phyloP scores from a whole-genome alignment of 2,797 vertebrate genomes.

The Catharus ustulatus region DNA sequence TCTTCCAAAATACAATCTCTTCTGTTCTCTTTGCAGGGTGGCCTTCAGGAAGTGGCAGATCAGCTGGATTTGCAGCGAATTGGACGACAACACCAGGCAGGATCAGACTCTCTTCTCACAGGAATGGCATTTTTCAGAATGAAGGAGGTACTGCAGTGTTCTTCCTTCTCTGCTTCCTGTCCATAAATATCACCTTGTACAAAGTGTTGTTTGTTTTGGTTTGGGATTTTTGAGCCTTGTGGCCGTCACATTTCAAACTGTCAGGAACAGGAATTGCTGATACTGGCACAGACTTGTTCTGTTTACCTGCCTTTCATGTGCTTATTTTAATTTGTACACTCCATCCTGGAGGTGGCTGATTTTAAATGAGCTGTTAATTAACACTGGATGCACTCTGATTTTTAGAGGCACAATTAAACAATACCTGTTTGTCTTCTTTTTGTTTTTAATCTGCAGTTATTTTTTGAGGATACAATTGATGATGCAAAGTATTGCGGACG shows the following conservation, averaged over 20 bases:
- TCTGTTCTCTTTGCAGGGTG: conserved; percentile 80
- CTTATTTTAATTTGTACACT: background rate
- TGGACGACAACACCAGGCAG: conserved; percentile 97
- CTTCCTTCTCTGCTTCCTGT: background rate
- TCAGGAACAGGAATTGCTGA: background rate
- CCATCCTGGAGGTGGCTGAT: background rate
- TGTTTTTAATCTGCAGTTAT: conserved; percentile 81
- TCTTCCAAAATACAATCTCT: background rate
- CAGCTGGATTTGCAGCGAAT: conserved; percentile 97
- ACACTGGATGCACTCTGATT: background rate
- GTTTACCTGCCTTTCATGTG: background rate
- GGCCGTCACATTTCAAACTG: background rate
- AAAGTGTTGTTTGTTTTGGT: background rate
- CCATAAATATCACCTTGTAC: background rate
- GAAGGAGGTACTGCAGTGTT: conserved; percentile 87
- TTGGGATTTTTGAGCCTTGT: background rate
- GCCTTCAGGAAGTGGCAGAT: conserved; percentile 97
- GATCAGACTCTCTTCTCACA: conserved; percentile 95
- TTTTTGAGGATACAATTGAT: conserved; percentile 98
- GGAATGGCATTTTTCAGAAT: conserved; percentile 99
- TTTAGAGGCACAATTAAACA: background rate
- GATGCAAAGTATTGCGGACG: conserved; percentile 98
- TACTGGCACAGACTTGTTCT: background rate
- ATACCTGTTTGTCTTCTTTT: background rate
- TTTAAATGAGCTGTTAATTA: background rate